Base-by-base conservation (phyloP, 2,113 vertebrate species). In the Heteronetta atricapilla region DNA sequence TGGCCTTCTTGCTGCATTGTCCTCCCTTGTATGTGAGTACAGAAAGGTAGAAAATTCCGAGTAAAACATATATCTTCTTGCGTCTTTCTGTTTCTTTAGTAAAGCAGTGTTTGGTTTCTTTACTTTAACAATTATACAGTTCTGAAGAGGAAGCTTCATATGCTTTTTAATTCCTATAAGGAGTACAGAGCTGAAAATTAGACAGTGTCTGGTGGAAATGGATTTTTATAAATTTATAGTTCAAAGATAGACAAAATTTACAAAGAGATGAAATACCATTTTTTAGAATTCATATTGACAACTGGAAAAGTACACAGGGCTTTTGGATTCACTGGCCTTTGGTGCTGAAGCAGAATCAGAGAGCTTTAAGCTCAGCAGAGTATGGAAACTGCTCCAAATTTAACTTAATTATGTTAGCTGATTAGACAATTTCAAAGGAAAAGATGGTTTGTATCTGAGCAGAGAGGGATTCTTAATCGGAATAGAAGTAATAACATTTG, bases 341-440 rank as follows among this genome's bases (percentile, higher is more conserved):
- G 13, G 31, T 86, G 74, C 50, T 70, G 88, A 88, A 74, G 42
- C 44, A 81, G 63, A 86, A 90, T 6, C 36, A 77, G 67, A 73
- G 40, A 55, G 22, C 42, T 78, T 81, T 46, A 86, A 81, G 73
- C 73, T 33, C 83, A 83, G n/a, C 17, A 64, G 50, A 81, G 29
- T 90, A 75, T 92, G 83, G 73, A 93, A 90, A 93, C 31, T 56
- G 46, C 80, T 90, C 80, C 74, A 42, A 72, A 86, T 92, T 83
- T 74, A 78, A 70, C 59, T 90, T 92, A 58, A 86, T 95, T 70
- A 74, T 66, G 25, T 69, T 86, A 74, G 60, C 38, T 82, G 77
- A 93, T 84, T 63, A 92, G 64, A 83, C 22, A 63, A 31, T 75
- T 93, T 86, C 66, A 92, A 68, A 90, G 60, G n/a, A 93, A 81